Percentiles rank a stretch among this genome's conserved stretches.
These are phyloP conservation scores for Passer montanus DNA, from an alignment of 2,113 vertebrate species.

Conservation along the genomic window DNA sequence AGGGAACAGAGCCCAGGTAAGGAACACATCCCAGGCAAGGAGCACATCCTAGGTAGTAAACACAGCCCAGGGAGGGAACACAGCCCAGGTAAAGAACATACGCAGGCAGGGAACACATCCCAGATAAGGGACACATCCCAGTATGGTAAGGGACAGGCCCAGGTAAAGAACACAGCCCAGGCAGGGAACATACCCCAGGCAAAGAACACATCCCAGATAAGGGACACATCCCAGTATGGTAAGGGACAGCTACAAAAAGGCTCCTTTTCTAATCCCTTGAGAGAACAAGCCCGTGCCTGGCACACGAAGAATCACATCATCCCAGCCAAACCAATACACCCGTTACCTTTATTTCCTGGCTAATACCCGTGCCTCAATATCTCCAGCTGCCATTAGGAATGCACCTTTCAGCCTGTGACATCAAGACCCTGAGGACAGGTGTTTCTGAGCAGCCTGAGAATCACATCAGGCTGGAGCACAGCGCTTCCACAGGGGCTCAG, in stretches of 20 bases:
- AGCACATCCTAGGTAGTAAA: fast-evolving
- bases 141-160: fast-evolving
- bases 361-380: no score
- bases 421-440: no score
- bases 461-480: background rate
- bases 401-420: no score
- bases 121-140: fast-evolving
- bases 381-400: no score
- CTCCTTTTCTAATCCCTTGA: background rate
- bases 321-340: no score
- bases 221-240: background rate
- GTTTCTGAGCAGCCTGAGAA: background rate
- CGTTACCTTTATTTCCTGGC: no score
- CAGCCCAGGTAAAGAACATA: background rate
- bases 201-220: fast-evolving
- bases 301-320: background rate
- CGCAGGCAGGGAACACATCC: background rate
- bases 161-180: background rate
- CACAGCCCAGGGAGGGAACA: fast-evolving
- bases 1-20: no score
- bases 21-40: background rate
- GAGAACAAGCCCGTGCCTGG: background rate
- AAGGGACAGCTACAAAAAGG: background rate
- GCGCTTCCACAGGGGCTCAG: background rate
- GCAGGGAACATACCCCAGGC: fast-evolving